Conservation (phyloP, 2,888 invertebrate species). For the Caradrina clavipalpis region DNA sequence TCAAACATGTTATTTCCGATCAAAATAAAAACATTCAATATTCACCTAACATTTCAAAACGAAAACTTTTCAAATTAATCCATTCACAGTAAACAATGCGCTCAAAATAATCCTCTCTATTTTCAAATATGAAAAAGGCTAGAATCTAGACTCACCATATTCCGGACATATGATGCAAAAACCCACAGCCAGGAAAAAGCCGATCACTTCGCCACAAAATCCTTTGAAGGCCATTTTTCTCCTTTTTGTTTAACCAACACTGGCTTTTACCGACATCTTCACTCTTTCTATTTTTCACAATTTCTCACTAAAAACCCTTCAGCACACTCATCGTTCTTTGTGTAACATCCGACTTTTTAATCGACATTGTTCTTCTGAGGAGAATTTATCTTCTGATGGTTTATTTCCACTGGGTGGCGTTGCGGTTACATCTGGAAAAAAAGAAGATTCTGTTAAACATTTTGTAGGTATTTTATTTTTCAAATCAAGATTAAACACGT, state of each 20-base stretch:
- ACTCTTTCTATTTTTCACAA: conserved; percentile 77
- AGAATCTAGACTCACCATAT: conserved; percentile 82
- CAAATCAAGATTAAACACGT: too few relatives aligned
- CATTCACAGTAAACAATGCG: conserved; percentile 19
- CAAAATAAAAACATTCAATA: background rate
- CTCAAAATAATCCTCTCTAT: conserved; percentile 5
- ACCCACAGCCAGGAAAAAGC: conserved; percentile 86
- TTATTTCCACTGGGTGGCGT: conserved; percentile 45
- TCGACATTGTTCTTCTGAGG: conserved; percentile 74
- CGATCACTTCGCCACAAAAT: conserved; percentile 85
- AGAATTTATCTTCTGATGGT: conserved; percentile 60
- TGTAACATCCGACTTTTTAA: conserved; percentile 70
- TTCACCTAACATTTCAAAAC: conserved; percentile 8
- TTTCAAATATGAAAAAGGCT: conserved; percentile 26
- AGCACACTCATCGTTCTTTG: conserved; percentile 78
- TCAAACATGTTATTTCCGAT: background rate
- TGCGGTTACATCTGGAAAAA: conserved; percentile 81
- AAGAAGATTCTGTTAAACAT: conserved; percentile 36
- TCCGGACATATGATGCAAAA: conserved; percentile 87
- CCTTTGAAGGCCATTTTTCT: conserved; percentile 87
- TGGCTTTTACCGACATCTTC: conserved; percentile 87
- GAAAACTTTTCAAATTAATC: conserved; percentile 27
- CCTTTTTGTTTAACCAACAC: conserved; percentile 85
- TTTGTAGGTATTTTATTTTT: background rate
- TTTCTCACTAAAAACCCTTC: conserved; percentile 78